These are phyloP conservation scores for Perizoma flavofasciatum DNA, from an alignment of 2,888 invertebrate species.

Conservation along the genomic window DNA sequence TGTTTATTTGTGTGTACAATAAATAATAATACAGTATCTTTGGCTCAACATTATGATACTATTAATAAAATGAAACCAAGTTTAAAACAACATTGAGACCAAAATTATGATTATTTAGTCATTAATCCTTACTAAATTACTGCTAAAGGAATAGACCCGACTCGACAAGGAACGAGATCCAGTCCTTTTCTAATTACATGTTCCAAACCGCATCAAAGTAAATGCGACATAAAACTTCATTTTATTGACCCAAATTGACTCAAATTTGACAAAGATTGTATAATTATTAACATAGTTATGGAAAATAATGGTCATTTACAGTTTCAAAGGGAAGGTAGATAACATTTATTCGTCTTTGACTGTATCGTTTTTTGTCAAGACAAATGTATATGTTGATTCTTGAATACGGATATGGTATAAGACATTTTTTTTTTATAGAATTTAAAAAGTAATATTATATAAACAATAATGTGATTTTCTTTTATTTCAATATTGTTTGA, in stretches of 20 bases:
- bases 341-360: not conserved
- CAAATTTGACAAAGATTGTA: slow-evolving; percentile 78
- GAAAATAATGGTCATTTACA: slow-evolving; percentile 56
- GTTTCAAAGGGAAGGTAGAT: slow-evolving; percentile 19
- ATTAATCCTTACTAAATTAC: slow-evolving; percentile 33
- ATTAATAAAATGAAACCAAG: slow-evolving; percentile 32
- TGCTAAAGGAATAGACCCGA: slow-evolving; percentile 31
- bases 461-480: too few species aligned
- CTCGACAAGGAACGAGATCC: slow-evolving; percentile 36
- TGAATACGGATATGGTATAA: too few species aligned
- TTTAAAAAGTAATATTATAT: too few species aligned
- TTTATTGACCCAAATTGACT: slow-evolving; percentile 81
- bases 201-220: slow-evolving; percentile 73
- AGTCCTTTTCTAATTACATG: slow-evolving; percentile 50
- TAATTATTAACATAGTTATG: slow-evolving; percentile 64
- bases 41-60: not conserved
- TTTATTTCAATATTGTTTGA: too few species aligned
- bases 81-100: slow-evolving; percentile 35
- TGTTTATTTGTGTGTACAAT: too few species aligned
- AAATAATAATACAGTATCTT: not conserved
- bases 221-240: slow-evolving; percentile 81
- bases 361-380: not conserved
- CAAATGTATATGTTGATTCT: too few species aligned
- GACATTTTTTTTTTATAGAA: too few species aligned
- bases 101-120: slow-evolving; percentile 53